phyloP scores from a whole-genome alignment of 1,140 invertebrate genomes.

The Carcinoscorpius rotundicauda region DNA sequence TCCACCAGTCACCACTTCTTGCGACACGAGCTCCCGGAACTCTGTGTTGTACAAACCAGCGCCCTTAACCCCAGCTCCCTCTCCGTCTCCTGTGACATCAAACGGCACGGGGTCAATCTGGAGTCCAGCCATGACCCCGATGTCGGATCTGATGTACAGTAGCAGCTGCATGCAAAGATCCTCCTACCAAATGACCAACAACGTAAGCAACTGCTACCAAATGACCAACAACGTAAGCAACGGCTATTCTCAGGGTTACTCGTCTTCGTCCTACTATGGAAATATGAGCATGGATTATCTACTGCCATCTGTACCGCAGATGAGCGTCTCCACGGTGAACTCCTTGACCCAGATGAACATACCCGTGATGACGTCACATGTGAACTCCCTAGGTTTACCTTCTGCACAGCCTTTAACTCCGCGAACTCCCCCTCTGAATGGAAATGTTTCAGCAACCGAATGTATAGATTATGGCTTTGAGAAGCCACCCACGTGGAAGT shows the following conservation, averaged over 20 bases:
- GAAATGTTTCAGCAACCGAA: conserved; percentile 18
- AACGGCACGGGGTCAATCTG: conserved; percentile 32
- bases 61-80: conserved; percentile 27
- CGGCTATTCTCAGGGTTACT: conserved; percentile 31
- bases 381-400: conserved; percentile 29
- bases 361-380: conserved; percentile 30
- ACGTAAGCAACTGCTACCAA: conserved; percentile 13
- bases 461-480: conserved; percentile 22
- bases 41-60: conserved; percentile 29
- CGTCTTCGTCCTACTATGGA: conserved; percentile 33
- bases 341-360: conserved; percentile 23
- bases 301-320: conserved; percentile 20
- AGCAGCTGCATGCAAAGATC: conserved; percentile 36
- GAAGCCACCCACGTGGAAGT: conserved; percentile 23
- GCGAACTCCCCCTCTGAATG: conserved; percentile 22
- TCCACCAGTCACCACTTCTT: conserved; percentile 25
- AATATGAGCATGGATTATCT: conserved; percentile 37
- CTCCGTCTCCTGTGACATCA: conserved; percentile 21
- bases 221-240: conserved; percentile 3
- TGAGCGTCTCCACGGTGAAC: conserved; percentile 19
- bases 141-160: conserved; percentile 32
- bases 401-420: conserved; percentile 14
- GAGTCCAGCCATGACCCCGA: conserved; percentile 34
- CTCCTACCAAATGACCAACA: conserved; percentile 27
- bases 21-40: conserved; percentile 12